phyloP scores from a whole-genome alignment of 2,797 vertebrate genomes.

The Bufotes viridis region DNA sequence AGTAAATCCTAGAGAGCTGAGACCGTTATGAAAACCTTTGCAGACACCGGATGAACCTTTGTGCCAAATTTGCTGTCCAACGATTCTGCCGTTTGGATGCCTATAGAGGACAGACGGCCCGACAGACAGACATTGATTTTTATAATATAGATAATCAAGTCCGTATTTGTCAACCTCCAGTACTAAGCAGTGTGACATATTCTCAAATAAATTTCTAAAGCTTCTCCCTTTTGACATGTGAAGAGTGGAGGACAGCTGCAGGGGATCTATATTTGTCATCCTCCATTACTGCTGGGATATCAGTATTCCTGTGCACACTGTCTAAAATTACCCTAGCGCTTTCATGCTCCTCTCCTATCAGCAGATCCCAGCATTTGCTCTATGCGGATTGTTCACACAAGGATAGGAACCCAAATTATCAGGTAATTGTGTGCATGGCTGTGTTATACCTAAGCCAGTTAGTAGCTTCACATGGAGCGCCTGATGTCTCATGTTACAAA shows the following conservation, averaged over 20 bases:
- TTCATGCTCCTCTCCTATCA: slow-evolving; percentile 61
- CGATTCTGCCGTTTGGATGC: no score
- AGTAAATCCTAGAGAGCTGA: no score
- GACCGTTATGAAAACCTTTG: no score
- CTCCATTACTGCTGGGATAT: slow-evolving; percentile 69
- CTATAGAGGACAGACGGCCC: no score
- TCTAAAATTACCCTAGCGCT: slow-evolving; percentile 71
- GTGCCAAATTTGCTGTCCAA: no score
- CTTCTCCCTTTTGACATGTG: slow-evolving; percentile 26
- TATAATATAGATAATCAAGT: not conserved
- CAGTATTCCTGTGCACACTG: slow-evolving; percentile 67
- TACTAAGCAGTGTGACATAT: slow-evolving; percentile 63
- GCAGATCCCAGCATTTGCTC: slow-evolving; percentile 61
- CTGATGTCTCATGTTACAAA: not conserved
- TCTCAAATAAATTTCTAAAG: slow-evolving; percentile 51
- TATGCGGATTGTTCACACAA: slow-evolving; percentile 61
- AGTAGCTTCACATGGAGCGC: not conserved
- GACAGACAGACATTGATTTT: no score
- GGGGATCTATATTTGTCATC: slow-evolving; percentile 83
- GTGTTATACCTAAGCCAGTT: not conserved
- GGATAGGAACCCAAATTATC: slow-evolving; percentile 64
- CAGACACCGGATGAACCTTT: no score
- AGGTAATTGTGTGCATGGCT: slow-evolving; percentile 64
- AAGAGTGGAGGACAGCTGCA: slow-evolving; percentile 64
- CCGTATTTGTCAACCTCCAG: not conserved